Evolutionary conservation across 2,888 invertebrate genomes (phyloP), one percentile per base, ranked within the genome.

Genomic region (Tethea ocularis): DNA sequence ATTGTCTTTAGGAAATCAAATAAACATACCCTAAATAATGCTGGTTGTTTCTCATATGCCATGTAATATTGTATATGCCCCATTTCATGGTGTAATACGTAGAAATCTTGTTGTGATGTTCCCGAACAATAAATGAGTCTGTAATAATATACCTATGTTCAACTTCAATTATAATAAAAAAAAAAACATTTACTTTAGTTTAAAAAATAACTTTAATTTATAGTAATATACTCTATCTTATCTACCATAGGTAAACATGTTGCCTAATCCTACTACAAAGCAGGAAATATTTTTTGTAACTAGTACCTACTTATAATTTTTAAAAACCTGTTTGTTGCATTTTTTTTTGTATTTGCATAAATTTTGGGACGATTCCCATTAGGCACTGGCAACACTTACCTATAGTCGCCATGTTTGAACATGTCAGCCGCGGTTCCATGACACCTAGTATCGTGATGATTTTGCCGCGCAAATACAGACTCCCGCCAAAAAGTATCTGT

Each of bases 361-460:
- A 17, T 17, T 6, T 6, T 17, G 41, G 41, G 41, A 46, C 17
- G n/a, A 46, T 17, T 46, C 7, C 2, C 51, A 10, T 41, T 33
- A n/a, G n/a, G n/a, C n/a, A 13, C 20, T 66, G 60, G 54, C 55
- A 69, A 64, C 59, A 68, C 64, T 71, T 68, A 96, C 96, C 96
- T 93, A 77, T 93, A 96, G 79, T 97, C 96, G 67, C 93, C 93
- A 61, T 87, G 78, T 69, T 89, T 86, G 68, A 94, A 96, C 94
- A 97, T 95, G 79, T 96, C 95, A 0, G 95, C 96, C 1, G 96
- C 96, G 0, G 95, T 94, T 10, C 96, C 96, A 71, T 96, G 96
- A 76, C 97, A 97, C 15, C 92, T 86, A 0, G 85, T 86, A 22
- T 71, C 62, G 22, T 69, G 72, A 26, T 79, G 68, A 1, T 75